Evolutionary conservation across 2,113 vertebrate genomes (phyloP).

Genomic region (Pluvianellus socialis): DNA sequence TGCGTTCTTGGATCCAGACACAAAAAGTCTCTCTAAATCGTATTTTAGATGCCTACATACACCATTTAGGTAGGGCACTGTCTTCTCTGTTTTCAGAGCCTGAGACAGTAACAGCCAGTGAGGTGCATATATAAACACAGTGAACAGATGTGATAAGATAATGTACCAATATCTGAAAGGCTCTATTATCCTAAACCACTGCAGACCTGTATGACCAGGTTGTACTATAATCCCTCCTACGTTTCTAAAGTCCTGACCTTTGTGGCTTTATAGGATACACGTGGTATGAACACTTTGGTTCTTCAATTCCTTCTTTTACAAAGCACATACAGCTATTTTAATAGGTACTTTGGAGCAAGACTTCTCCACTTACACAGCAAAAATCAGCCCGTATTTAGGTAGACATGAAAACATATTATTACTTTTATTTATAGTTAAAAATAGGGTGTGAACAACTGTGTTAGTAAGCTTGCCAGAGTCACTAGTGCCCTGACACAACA

Average conservation of each 20-base stretch:
- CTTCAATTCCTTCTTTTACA: neutral
- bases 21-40: neutral
- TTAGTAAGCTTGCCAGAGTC: neutral
- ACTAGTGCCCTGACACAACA: neutral
- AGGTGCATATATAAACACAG: neutral
- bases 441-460: neutral
- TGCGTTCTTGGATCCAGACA: neutral
- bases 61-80: neutral
- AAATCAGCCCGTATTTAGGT: neutral
- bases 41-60: neutral
- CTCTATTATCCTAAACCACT: neutral
- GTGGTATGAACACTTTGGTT: neutral
- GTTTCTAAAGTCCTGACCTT: neutral
- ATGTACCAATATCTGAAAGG: neutral
- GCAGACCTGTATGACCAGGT: neutral
- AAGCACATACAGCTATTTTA: neutral
- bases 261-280: neutral
- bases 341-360: neutral
- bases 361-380: neutral
- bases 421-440: neutral
- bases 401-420: neutral
- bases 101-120: neutral
- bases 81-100: neutral
- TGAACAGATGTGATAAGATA: fast-evolving
- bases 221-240: neutral